phyloP scores from a whole-genome alignment of 1,140 invertebrate genomes.

The Sycobia sp. region DNA sequence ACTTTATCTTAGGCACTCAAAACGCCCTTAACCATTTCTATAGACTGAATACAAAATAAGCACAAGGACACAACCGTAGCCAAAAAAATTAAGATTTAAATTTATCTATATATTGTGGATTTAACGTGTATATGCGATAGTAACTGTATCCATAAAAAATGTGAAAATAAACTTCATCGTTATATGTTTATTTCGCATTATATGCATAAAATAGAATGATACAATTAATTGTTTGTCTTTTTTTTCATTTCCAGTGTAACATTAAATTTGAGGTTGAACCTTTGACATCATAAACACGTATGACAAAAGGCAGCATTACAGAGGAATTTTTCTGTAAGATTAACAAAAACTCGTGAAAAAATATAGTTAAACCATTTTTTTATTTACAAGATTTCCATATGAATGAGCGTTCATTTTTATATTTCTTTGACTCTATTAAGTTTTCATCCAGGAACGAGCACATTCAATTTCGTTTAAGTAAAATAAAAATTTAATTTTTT shows the following conservation, averaged over 20 bases:
- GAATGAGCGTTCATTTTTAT: slow-evolving; percentile 3
- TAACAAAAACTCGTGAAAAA: slow-evolving; percentile 16
- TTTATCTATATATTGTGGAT: too few relatives aligned
- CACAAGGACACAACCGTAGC: slow-evolving; percentile 9
- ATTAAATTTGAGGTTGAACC: slow-evolving; percentile 1
- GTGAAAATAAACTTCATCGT: too few relatives aligned
- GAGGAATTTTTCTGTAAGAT: slow-evolving; percentile 25
- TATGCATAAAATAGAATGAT: background rate
- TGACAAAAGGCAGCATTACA: slow-evolving; percentile 28
- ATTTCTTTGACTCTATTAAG: background rate
- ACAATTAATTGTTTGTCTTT: background rate
- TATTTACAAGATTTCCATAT: slow-evolving; percentile 20
- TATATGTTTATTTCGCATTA: slow-evolving; percentile 2
- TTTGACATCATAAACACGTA: slow-evolving; percentile 11
- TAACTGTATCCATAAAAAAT: too few relatives aligned
- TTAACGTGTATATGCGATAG: too few relatives aligned
- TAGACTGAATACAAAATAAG: background rate
- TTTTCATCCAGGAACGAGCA: slow-evolving; percentile 8
- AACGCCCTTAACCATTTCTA: background rate
- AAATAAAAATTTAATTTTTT: too few relatives aligned
- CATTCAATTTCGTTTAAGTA: slow-evolving; percentile 17
- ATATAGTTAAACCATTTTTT: slow-evolving; percentile 7
- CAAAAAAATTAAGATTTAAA: slow-evolving; percentile 25
- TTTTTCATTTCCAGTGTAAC: background rate
- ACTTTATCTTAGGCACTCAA: slow-evolving; percentile 29